Base-by-base conservation (phyloP, 2,113 vertebrate genomes). In the Prunella fulvescens region DNA sequence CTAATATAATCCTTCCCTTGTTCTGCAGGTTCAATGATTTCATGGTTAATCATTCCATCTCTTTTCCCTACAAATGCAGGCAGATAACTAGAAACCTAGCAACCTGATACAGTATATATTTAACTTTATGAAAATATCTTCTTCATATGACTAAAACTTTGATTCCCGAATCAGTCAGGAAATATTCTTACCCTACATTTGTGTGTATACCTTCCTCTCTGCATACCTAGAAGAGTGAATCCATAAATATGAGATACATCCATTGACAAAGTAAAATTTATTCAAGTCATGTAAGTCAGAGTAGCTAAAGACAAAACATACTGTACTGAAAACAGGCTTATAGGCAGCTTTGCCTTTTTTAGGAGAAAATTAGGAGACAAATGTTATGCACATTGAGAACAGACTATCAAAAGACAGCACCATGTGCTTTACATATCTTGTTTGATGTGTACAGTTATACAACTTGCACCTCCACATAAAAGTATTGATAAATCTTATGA, bases 1-100 rank as follows among this genome's bases (percentile, higher is more conserved):
- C 61, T 91, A 95, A 95, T 91, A 72, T 50, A 95, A 90, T 92
- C 33, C 4, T 95, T 89, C 61, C n/a, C n/a, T 87, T 72, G 19
- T 72, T 94, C 57, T 74, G 92, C 73, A 91, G 56, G 70, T 87
- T 95, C 93, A 82, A 1, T 72, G 86, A 71, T 85, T 93, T 93
- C 81, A 84, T 0, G 0, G 19, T 69, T 87, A 79, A 37, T 72
- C 1, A 7, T 90, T 88, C 37, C 42, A 35, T 56, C 25, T 80
- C 35, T 79, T 84, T 91, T 71, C 37, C 15, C 22, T 57, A 16
- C 13, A 89, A 94, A 81, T 23, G 19, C 44, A 74, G 45, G 45
- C 10, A 56, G 31, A 72, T 53, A 82, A 3, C 31, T 28, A 14
- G 47, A 92, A 86, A 33, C 6, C 0, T 23, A 80, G 39, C 11